phyloP scores from a whole-genome alignment of 2,888 invertebrate species.

The Tinea semifulvella region DNA sequence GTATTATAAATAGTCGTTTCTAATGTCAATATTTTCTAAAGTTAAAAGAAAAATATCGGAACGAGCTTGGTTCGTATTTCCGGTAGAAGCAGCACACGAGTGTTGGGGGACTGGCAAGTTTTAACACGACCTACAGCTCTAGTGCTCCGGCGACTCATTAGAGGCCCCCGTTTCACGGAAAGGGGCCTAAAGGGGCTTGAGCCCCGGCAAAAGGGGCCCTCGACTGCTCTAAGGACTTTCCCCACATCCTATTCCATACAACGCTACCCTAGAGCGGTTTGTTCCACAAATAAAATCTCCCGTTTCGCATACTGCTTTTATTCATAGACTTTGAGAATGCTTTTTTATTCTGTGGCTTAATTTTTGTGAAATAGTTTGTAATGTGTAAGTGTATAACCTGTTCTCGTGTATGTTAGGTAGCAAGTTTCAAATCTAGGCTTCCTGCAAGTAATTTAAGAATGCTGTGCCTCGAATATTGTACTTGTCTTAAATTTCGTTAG shows the following conservation, averaged over 20 bases:
- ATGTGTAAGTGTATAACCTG: slow-evolving; percentile 26
- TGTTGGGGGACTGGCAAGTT: slow-evolving; percentile 46
- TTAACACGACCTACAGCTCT: slow-evolving; percentile 62
- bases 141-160: slow-evolving; percentile 66
- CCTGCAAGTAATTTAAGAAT: slow-evolving; percentile 29
- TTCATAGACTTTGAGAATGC: slow-evolving; percentile 16
- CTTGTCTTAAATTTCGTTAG: slow-evolving; percentile 49
- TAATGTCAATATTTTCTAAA: not conserved
- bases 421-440: slow-evolving; percentile 23
- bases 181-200: slow-evolving; percentile 50
- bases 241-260: slow-evolving; percentile 41
- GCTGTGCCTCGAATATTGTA: slow-evolving; percentile 32
- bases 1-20: no score
- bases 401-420: slow-evolving; percentile 31
- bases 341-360: slow-evolving; percentile 26
- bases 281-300: not conserved
- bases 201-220: slow-evolving; percentile 51
- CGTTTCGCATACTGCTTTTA: slow-evolving; percentile 18
- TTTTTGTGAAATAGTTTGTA: slow-evolving; percentile 13
- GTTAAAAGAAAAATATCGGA: slow-evolving; percentile 2
- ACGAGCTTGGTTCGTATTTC: slow-evolving; percentile 10
- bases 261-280: slow-evolving; percentile 30
- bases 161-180: slow-evolving; percentile 41
- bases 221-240: slow-evolving; percentile 45
- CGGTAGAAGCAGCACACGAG: slow-evolving; percentile 29